A percentile compares a stretch with the other conserved stretches of the same genome.
Evolutionary conservation across 1,140 invertebrate species (phyloP).

Genomic region (Lepidurus apus): DNA sequence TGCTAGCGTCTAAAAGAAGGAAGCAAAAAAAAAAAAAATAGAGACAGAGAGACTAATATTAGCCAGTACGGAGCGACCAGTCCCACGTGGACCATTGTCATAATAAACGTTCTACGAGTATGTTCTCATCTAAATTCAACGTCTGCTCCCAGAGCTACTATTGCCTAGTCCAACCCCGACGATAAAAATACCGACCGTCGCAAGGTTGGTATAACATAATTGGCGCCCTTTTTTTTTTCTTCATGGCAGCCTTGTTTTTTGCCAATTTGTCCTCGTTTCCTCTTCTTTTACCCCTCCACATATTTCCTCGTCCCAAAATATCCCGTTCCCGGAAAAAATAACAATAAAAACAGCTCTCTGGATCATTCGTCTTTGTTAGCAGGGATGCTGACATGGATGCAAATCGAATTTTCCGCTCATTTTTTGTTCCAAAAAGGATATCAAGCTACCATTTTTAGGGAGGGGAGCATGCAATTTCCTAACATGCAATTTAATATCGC

Average conservation of each 20-base stretch:
- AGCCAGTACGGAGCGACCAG: not conserved
- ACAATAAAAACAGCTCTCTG: not conserved
- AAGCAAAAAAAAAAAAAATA: not conserved
- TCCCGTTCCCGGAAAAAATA: not conserved
- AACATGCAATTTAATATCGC: too few species aligned
- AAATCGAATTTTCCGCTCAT: not conserved
- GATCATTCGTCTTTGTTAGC: not conserved
- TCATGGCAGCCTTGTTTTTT: not conserved
- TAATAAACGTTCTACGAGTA: constrained; percentile 7
- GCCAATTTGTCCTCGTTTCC: constrained; percentile 9
- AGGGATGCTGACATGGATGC: too few species aligned
- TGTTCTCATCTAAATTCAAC: not conserved
- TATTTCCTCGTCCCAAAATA: not conserved
- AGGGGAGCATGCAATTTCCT: too few species aligned
- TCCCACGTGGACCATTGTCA: constrained; percentile 10
- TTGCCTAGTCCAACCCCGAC: not conserved
- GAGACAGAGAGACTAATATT: not conserved
- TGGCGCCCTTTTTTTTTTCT: not conserved
- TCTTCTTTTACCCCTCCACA: not conserved
- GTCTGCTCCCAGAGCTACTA: not conserved
- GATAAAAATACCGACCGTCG: not conserved
- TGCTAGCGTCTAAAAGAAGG: not conserved
- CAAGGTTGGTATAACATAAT: not conserved
- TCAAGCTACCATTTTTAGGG: too few species aligned
- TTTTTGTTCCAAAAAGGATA: not conserved